Percentiles rank a stretch among this genome's conserved stretches.
Evolutionary conservation across 2,797 vertebrate genomes (phyloP).

Genomic region (Carcharodon carcharias): DNA sequence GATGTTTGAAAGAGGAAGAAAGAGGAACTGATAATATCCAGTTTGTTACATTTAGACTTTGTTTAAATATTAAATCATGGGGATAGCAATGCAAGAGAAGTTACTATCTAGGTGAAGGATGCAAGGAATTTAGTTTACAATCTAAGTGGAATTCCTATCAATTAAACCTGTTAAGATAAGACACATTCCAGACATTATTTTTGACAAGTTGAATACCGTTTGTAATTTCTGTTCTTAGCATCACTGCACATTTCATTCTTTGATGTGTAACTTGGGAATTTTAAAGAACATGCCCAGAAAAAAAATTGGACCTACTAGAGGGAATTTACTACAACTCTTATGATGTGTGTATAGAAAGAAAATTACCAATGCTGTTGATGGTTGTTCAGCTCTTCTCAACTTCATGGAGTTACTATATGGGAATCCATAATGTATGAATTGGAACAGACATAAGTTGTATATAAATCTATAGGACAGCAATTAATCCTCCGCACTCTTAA

Average conservation of each 20-base stretch:
- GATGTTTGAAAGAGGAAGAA: not conserved
- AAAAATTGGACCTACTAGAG: not conserved
- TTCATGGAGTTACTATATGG: slow-evolving; percentile 50
- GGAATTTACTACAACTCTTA: not conserved
- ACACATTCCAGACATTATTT: slow-evolving; percentile 32
- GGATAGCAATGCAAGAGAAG: slow-evolving; percentile 52
- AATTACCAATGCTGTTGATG: not conserved
- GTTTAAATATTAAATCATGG: not conserved
- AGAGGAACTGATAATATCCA: not conserved
- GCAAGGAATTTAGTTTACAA: slow-evolving; percentile 55
- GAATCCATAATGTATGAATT: slow-evolving; percentile 57
- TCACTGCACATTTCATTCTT: not conserved
- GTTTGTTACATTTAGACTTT: not conserved
- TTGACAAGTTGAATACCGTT: not conserved
- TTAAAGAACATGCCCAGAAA: not conserved
- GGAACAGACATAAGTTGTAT: slow-evolving; percentile 68
- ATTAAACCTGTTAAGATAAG: slow-evolving; percentile 38
- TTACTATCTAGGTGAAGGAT: slow-evolving; percentile 49
- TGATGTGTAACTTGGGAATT: not conserved
- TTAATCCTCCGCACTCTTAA: slow-evolving; percentile 59
- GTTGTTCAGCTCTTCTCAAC: not conserved
- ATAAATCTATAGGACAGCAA: slow-evolving; percentile 66
- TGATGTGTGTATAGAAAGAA: not conserved
- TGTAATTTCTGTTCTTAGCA: not conserved
- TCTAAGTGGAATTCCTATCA: slow-evolving; percentile 43